A percentile compares a stretch with the other conserved stretches of the same genome.
Conservation (phyloP, 2,113 vertebrate species). For the Chionomys nivalis region DNA sequence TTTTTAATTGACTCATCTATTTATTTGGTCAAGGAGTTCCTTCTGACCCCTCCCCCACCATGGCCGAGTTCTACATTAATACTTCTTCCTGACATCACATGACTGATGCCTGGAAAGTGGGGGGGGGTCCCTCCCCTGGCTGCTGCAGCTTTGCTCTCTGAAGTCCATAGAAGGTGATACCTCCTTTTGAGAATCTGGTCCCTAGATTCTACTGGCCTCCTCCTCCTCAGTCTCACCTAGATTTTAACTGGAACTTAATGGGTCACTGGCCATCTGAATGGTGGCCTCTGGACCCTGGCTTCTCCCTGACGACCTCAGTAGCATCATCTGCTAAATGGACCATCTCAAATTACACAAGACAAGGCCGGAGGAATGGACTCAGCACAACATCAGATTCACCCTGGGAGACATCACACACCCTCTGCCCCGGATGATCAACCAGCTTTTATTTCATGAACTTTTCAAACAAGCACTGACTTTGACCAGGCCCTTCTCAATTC, state of each 20-base stretch:
- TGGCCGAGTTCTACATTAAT: conserved; percentile 16
- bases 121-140: neutral
- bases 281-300: neutral
- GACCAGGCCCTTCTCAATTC: neutral
- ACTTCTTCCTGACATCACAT: rapidly evolving
- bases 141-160: neutral
- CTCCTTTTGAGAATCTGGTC: neutral
- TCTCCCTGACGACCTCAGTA: neutral
- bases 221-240: neutral
- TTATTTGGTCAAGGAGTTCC: conserved; percentile 44
- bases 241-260: neutral
- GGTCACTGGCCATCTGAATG: neutral
- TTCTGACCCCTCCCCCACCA: neutral
- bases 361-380: neutral
- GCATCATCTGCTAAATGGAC: conserved; percentile 63
- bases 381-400: neutral
- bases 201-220: neutral
- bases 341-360: neutral
- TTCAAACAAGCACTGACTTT: neutral
- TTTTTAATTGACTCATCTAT: conserved; percentile 57
- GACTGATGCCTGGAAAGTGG: neutral
- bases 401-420: neutral
- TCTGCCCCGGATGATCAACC: too few relatives aligned
- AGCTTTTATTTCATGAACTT: neutral
- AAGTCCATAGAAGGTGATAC: neutral